Evolutionary conservation across 1,140 invertebrate species (phyloP).

Genomic region (Drosophila pandora): DNA sequence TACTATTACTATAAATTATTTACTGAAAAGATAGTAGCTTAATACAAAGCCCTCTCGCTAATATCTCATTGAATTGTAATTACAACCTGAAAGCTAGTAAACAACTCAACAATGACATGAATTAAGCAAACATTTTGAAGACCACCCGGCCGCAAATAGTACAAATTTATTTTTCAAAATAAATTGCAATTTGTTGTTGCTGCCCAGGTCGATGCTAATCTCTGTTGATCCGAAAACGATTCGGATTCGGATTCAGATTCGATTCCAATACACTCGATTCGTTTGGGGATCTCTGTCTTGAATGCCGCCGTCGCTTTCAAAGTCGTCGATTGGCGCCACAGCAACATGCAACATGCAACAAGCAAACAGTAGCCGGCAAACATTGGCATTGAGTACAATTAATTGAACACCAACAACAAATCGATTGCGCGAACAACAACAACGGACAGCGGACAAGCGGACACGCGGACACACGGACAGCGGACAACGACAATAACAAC

Average conservation of each 20-base stretch:
- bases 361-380: constrained; percentile 55
- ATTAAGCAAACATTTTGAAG: constrained; percentile 34
- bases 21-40: too few species aligned
- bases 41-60: too few species aligned
- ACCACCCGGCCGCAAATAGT: constrained; percentile 67
- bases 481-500: constrained; percentile 60
- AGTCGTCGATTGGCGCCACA: constrained; percentile 57
- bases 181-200: constrained; percentile 59
- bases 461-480: constrained; percentile 16
- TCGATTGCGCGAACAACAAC: constrained; percentile 76
- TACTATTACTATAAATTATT: too few species aligned
- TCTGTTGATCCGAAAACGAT: constrained; percentile 9
- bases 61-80: not conserved
- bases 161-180: constrained; percentile 67
- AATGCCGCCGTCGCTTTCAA: constrained; percentile 50
- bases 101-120: constrained; percentile 1
- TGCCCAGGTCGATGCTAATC: constrained; percentile 62
- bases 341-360: constrained; percentile 29
- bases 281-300: constrained; percentile 26
- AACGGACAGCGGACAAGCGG: constrained; percentile 28
- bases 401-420: constrained; percentile 82
- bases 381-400: constrained; percentile 71
- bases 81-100: not conserved
- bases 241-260: not conserved
- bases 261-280: not conserved